phyloP scores from a whole-genome alignment of 2,888 invertebrate genomes.

The Hyposoter dolosus region DNA sequence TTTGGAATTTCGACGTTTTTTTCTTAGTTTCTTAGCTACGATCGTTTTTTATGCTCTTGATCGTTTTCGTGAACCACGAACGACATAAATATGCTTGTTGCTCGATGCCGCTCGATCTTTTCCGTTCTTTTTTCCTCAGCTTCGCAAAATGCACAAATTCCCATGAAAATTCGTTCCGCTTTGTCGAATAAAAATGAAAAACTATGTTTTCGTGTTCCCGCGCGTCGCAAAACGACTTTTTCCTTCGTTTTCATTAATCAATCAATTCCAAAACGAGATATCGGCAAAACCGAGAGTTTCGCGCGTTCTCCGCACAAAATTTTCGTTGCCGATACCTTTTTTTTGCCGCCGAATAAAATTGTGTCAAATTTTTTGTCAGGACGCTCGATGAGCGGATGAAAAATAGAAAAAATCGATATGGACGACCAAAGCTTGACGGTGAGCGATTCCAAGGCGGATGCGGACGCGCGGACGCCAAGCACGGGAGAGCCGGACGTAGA shows the following conservation, averaged over 20 bases:
- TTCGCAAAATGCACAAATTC: background rate
- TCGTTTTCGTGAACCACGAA: background rate
- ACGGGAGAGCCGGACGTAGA: background rate
- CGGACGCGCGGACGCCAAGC: background rate
- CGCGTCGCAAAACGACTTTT: too few relatives aligned
- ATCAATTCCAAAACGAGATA: background rate
- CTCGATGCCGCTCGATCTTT: background rate
- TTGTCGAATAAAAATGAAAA: background rate
- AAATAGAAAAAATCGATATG: conserved; percentile 26
- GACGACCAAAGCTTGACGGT: conserved; percentile 42
- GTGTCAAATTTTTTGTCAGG: conserved; percentile 42
- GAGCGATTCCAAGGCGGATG: background rate
- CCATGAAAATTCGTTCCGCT: too few relatives aligned
- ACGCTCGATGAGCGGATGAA: conserved; percentile 53
- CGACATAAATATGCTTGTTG: background rate
- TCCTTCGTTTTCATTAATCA: background rate
- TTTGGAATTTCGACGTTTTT: background rate
- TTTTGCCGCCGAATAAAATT: background rate
- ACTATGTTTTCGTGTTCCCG: too few relatives aligned
- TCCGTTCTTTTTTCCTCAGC: background rate
- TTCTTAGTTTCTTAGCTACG: background rate
- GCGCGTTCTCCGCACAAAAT: background rate
- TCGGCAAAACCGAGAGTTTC: background rate
- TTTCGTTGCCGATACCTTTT: background rate
- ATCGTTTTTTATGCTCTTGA: background rate